Evolutionary conservation across 1,140 invertebrate species (phyloP).

Genomic region (Andrena cerasifolii): DNA sequence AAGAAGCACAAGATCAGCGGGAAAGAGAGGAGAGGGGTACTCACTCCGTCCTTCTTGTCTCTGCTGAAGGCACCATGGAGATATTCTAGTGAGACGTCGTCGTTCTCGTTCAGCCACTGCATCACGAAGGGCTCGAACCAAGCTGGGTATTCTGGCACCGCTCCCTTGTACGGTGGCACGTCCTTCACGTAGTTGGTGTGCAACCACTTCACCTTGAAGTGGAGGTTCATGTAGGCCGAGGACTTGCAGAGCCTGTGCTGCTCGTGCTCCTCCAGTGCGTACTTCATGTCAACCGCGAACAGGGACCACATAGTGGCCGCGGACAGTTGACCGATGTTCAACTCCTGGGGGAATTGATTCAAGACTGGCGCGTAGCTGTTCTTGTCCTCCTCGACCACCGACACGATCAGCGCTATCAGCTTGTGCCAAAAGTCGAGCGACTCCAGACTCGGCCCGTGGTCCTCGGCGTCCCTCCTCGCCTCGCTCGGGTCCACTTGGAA

Average conservation of each 20-base stretch:
- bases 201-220: conserved; percentile 99
- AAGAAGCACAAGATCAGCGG: background rate
- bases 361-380: conserved; percentile 99
- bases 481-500: conserved; percentile 96
- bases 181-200: conserved; percentile 99
- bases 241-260: conserved; percentile 97
- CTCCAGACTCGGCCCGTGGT: conserved; percentile 94
- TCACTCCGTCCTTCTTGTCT: conserved; percentile 99
- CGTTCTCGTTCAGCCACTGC: conserved; percentile 99
- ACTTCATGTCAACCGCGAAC: conserved; percentile 99
- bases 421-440: conserved; percentile 99
- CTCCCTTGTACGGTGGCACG: conserved; percentile 97
- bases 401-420: conserved; percentile 97
- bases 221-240: conserved; percentile 99
- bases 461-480: conserved; percentile 92
- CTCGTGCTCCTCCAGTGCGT: conserved; percentile 98
- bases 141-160: conserved; percentile 97
- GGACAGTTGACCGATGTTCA: conserved; percentile 96
- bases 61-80: conserved; percentile 98
- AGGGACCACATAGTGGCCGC: conserved; percentile 98
- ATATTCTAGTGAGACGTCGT: conserved; percentile 99
- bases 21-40: conserved; percentile 66
- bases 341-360: conserved; percentile 97
- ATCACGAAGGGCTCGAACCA: conserved; percentile 99
- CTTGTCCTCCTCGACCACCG: conserved; percentile 99